Conservation (phyloP, 1,140 invertebrate genomes). For the Acromyrmex heyeri region DNA sequence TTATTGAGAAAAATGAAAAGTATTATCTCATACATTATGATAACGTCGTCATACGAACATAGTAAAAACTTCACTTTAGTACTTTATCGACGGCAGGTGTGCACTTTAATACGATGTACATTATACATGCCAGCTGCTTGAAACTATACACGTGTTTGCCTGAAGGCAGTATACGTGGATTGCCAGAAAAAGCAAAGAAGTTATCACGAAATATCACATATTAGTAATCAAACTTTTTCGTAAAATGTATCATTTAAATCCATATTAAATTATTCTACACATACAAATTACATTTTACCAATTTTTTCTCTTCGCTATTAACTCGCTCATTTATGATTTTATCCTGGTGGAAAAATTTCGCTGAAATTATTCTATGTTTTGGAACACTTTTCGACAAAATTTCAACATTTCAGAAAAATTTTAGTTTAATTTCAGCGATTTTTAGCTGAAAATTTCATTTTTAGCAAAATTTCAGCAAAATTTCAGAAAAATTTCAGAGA, state of each 20-base stretch:
- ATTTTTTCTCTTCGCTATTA: neutral
- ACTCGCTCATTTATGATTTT: neutral
- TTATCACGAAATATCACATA: neutral
- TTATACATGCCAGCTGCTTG: conserved; percentile 21
- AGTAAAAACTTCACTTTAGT: neutral
- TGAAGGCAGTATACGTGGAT: neutral
- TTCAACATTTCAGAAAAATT: too few species aligned
- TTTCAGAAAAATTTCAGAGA: too few species aligned
- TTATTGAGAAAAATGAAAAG: neutral
- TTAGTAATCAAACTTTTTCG: neutral
- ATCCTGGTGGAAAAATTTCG: too few species aligned
- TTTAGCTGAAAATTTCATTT: too few species aligned
- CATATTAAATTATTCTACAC: neutral
- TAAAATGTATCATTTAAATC: conserved; percentile 3
- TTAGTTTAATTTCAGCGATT: too few species aligned
- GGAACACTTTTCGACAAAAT: too few species aligned
- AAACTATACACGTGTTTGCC: neutral
- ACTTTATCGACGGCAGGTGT: neutral
- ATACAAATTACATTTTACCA: neutral
- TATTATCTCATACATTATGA: neutral
- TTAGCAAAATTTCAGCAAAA: too few species aligned
- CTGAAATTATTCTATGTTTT: too few species aligned
- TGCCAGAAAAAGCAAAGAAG: neutral
- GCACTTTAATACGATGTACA: neutral
- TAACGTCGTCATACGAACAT: neutral